A percentile compares a stretch with the other conserved stretches of the same genome.
Conservation (phyloP, 1,140 invertebrate species). For the Dendrolimus kikuchii region DNA sequence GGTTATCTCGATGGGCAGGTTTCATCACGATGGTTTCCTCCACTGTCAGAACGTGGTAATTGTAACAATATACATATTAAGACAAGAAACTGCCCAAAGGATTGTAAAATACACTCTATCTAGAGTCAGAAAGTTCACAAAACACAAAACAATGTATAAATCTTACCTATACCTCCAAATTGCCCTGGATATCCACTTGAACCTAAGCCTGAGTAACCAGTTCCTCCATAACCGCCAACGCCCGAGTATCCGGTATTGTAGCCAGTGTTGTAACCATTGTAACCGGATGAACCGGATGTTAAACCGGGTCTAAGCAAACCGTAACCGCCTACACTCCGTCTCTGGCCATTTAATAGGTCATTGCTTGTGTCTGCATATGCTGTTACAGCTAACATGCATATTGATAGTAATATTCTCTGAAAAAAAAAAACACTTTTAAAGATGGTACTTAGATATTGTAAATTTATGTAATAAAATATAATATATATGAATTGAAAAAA, state of each 20-base stretch:
- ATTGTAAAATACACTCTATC: too few relatives aligned
- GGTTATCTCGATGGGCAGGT: too few relatives aligned
- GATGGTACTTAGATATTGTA: background rate
- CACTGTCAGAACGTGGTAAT: too few relatives aligned
- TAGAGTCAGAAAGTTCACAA: too few relatives aligned
- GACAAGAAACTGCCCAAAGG: too few relatives aligned
- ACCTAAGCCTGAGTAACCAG: background rate
- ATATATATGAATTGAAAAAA: too few relatives aligned
- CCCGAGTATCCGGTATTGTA: slow-evolving; percentile 28
- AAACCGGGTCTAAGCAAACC: slow-evolving; percentile 46
- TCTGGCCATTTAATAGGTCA: slow-evolving; percentile 22
- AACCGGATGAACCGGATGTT: slow-evolving; percentile 21
- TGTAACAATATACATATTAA: too few relatives aligned
- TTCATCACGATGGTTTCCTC: too few relatives aligned
- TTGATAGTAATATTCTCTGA: slow-evolving; percentile 37
- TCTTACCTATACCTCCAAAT: too few relatives aligned
- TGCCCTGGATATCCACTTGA: too few relatives aligned
- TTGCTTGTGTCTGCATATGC: slow-evolving; percentile 19
- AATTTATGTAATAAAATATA: too few relatives aligned
- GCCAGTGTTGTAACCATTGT: slow-evolving; percentile 22
- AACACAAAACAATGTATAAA: too few relatives aligned
- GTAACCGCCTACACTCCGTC: slow-evolving; percentile 36
- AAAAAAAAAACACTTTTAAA: slow-evolving; percentile 23
- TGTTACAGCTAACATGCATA: slow-evolving; percentile 32
- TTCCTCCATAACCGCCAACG: slow-evolving; percentile 17